Evolutionary conservation across 2,888 invertebrate species (phyloP).

Genomic region (Hoplodrina ambigua): DNA sequence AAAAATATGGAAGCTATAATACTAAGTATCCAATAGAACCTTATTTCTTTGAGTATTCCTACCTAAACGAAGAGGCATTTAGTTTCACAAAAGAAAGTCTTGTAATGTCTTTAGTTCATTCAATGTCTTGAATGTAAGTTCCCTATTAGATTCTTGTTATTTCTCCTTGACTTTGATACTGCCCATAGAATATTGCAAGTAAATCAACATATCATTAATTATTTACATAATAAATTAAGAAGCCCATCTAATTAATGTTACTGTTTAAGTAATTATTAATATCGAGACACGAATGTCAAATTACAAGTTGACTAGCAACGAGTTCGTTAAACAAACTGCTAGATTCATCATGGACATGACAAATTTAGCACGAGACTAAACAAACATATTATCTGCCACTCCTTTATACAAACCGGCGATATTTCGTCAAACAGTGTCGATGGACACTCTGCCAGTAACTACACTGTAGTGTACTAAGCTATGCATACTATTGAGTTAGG

Average conservation of each 20-base stretch:
- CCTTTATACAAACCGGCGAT: conserved; percentile 11
- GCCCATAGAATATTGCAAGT: too few species aligned
- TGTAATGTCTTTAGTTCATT: too few species aligned
- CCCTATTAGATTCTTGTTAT: background rate
- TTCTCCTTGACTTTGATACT: background rate
- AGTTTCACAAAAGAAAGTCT: too few species aligned
- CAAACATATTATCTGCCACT: conserved; percentile 27
- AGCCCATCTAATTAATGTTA: background rate
- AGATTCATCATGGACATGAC: conserved; percentile 25
- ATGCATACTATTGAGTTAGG: conserved; percentile 6
- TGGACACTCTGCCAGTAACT: conserved; percentile 13
- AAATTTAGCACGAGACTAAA: conserved; percentile 32
- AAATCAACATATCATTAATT: too few species aligned
- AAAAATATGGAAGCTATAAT: too few species aligned
- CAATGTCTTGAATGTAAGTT: background rate
- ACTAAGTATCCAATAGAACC: too few species aligned
- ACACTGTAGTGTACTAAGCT: background rate
- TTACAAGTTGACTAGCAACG: background rate
- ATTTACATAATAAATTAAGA: background rate
- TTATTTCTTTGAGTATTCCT: background rate
- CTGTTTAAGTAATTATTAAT: background rate
- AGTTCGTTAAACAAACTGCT: conserved; percentile 5
- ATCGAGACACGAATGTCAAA: background rate
- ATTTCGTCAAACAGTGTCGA: conserved; percentile 28
- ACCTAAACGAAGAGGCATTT: background rate